Percentiles rank a stretch among this genome's conserved stretches.
phyloP scores from a whole-genome alignment of 2,888 invertebrate species.

The Leptothorax acervorum region DNA sequence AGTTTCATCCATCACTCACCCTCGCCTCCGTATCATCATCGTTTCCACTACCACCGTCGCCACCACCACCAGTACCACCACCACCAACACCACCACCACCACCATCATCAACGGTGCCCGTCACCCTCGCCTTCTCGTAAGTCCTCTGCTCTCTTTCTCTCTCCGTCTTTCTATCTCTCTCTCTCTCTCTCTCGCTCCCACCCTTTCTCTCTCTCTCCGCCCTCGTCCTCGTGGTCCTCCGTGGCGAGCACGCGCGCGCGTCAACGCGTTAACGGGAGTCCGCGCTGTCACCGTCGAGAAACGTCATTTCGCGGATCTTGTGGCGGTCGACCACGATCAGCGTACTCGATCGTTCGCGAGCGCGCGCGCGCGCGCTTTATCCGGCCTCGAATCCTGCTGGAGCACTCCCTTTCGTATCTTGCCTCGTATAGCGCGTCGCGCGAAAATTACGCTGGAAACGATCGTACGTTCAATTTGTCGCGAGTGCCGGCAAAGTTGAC shows the following conservation, averaged over 20 bases:
- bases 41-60: conserved; percentile 46
- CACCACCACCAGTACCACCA: conserved; percentile 50
- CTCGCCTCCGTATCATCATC: conserved; percentile 46
- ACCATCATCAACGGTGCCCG: conserved; percentile 3
- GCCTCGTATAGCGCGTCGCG: background rate
- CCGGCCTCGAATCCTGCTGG: background rate
- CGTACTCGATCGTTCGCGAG: conserved; percentile 1
- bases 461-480: conserved; percentile 25
- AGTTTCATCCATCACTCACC: conserved; percentile 66
- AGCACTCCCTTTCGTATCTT: background rate
- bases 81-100: conserved; percentile 28
- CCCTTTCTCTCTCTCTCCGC: conserved; percentile 29
- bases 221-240: conserved; percentile 51
- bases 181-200: conserved; percentile 36
- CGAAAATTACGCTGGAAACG: background rate
- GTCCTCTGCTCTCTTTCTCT: conserved; percentile 33
- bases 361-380: background rate
- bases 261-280: conserved; percentile 70
- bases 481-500: conserved; percentile 26
- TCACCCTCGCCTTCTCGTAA: conserved; percentile 52
- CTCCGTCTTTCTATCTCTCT: conserved; percentile 26
- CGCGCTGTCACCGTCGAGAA: conserved; percentile 70
- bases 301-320: conserved; percentile 61
- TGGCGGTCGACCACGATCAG: conserved; percentile 25
- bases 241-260: conserved; percentile 52